phyloP scores from a whole-genome alignment of 92 coral and sea anemone genomes.

The Muricea muricata region DNA sequence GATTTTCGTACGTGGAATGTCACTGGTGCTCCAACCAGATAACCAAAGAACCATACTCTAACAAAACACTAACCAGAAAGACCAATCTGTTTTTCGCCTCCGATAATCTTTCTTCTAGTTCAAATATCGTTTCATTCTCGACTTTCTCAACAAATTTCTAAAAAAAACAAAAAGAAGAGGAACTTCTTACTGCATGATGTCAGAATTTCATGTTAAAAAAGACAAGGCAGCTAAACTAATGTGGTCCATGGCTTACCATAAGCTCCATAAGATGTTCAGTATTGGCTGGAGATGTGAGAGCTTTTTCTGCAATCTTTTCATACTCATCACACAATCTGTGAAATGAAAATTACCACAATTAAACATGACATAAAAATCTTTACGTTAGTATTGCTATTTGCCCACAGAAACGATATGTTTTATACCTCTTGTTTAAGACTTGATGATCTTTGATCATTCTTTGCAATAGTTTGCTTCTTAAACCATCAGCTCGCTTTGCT shows the following conservation, averaged over 20 bases:
- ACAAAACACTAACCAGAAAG: conserved; percentile 76
- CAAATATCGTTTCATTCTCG: conserved; percentile 97
- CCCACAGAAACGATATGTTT: background rate
- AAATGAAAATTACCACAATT: background rate
- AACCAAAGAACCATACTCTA: background rate
- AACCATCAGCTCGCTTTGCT: conserved; percentile 89
- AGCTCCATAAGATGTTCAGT: conserved; percentile 98
- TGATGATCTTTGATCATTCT: conserved; percentile 99
- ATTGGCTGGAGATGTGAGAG: conserved; percentile 99
- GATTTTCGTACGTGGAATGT: too few species aligned
- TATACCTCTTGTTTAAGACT: conserved; percentile 86
- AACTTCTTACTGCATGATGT: background rate
- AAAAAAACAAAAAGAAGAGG: background rate
- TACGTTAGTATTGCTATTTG: background rate
- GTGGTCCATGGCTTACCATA: conserved; percentile 59
- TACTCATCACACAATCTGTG: conserved; percentile 92
- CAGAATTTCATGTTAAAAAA: background rate
- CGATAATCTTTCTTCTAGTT: conserved; percentile 87
- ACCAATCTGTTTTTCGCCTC: conserved; percentile 93
- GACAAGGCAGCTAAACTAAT: background rate
- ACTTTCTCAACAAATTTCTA: conserved; percentile 96
- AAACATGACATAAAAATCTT: background rate
- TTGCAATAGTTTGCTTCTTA: conserved; percentile 86
- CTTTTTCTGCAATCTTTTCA: conserved; percentile 98
- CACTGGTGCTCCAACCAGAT: too few species aligned